Conservation (phyloP, 1,140 invertebrate genomes). For the Streblospio benedicti region DNA sequence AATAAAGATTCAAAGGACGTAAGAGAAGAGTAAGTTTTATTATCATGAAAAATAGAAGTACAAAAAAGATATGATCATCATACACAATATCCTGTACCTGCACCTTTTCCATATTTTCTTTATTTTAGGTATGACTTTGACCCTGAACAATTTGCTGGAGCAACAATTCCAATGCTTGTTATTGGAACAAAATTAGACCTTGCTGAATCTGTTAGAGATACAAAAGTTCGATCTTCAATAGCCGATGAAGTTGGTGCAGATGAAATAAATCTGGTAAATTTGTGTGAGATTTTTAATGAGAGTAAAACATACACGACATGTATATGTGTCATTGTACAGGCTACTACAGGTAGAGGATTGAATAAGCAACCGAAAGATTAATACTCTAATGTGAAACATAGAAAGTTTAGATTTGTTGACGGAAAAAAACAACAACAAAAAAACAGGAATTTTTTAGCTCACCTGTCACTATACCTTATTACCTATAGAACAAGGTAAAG, state of each 20-base stretch:
- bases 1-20: too few relatives aligned
- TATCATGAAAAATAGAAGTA: too few relatives aligned
- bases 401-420: too few relatives aligned
- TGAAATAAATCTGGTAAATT: constrained; percentile 70
- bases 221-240: constrained; percentile 55
- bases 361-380: background rate
- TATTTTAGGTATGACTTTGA: constrained; percentile 62
- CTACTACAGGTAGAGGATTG: background rate
- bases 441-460: background rate
- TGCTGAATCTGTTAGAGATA: constrained; percentile 54
- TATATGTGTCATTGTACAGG: background rate
- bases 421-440: too few relatives aligned
- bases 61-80: too few relatives aligned
- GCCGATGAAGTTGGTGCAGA: constrained; percentile 87
- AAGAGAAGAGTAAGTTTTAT: constrained; percentile 8
- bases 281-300: background rate
- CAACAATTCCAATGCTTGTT: constrained; percentile 78
- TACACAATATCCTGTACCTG: too few relatives aligned
- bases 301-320: background rate
- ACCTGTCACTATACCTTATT: too few relatives aligned
- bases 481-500: too few relatives aligned
- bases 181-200: constrained; percentile 87
- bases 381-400: background rate
- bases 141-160: constrained; percentile 74
- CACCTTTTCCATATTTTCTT: background rate